These are phyloP conservation scores for Drosophila equinoxialis DNA, from an alignment of 1,140 invertebrate species.

Conservation along the genomic window DNA sequence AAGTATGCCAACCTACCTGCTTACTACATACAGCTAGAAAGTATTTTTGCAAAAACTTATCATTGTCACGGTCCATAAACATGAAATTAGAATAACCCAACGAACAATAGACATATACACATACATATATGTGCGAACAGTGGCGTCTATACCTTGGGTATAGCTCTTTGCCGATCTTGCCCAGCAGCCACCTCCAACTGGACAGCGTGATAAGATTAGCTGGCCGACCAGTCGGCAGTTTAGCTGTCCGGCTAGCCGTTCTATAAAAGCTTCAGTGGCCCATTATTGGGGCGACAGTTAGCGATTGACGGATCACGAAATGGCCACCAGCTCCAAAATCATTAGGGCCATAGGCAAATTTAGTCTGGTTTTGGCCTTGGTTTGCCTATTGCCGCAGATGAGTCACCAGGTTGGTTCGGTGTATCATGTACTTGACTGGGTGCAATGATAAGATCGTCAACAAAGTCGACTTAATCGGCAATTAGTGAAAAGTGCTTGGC, in stretches of 20 bases:
- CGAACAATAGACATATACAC: neutral
- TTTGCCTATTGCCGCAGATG: slow-evolving; percentile 17
- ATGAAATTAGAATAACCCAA: slow-evolving; percentile 27
- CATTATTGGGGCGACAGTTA: slow-evolving; percentile 4
- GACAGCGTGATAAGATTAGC: slow-evolving; percentile 16
- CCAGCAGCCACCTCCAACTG: slow-evolving; percentile 8
- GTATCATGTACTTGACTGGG: neutral
- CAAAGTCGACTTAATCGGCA: slow-evolving; percentile 7
- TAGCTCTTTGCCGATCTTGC: neutral
- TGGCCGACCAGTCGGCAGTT: slow-evolving; percentile 6
- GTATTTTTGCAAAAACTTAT: slow-evolving; percentile 24
- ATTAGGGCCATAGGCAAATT: neutral
- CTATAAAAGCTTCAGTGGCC: neutral
- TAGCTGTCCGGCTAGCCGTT: neutral
- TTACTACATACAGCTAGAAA: neutral
- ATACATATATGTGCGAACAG: too few species aligned
- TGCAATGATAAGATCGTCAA: neutral
- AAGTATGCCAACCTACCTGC: too few species aligned
- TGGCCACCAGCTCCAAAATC: neutral
- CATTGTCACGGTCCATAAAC: slow-evolving; percentile 33
- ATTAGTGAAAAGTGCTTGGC: slow-evolving; percentile 13
- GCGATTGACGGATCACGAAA: neutral
- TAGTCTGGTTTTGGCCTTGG: neutral
- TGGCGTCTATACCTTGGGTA: too few species aligned
- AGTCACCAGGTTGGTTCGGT: slow-evolving; percentile 41